Evolutionary conservation across 2,113 vertebrate genomes (phyloP).

Genomic region (Oryctolagus cuniculus): mOryCun1.1 NC_091450.1:26251001-26251500

Average conservation of each 20-base stretch:
- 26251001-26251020: not conserved
- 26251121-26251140: not conserved
- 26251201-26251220: not conserved
- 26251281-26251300: not conserved
- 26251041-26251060: not conserved
- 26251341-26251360: not conserved
- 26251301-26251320: not conserved
- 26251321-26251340: not conserved
- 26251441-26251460: not conserved
- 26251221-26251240: not conserved
- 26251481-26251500: not conserved
- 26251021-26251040: not conserved
- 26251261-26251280: not conserved
- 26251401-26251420: not conserved
- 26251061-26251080: conserved; percentile 20
- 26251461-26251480: not conserved
- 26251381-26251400: not conserved
- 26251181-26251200: not conserved
- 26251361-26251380: not conserved
- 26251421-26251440: not conserved
- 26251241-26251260: not conserved
- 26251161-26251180: not conserved
- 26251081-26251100: not conserved
- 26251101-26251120: not conserved
- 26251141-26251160: not conserved